These are phyloP conservation scores for Salarias fasciatus DNA, from an alignment of 2,797 vertebrate species.

Conservation along the genomic window DNA sequence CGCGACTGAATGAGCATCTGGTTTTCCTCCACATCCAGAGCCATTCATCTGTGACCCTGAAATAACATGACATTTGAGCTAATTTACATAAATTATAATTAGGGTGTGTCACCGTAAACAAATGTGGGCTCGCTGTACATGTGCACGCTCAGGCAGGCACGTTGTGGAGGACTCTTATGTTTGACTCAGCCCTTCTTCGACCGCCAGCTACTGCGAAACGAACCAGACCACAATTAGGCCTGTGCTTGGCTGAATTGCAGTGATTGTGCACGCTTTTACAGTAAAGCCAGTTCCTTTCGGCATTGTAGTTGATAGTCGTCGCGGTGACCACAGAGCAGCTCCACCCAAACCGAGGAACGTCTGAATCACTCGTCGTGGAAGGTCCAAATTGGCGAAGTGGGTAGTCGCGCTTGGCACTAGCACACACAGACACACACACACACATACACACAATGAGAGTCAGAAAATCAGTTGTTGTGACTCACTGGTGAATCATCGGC, in stretches of 20 bases:
- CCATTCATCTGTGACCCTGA: constrained; percentile 27
- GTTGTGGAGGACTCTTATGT: constrained; percentile 4
- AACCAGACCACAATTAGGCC: constrained; percentile 17
- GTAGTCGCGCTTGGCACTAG: constrained; percentile 39
- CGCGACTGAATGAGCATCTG: constrained; percentile 20
- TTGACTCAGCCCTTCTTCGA: constrained; percentile 24
- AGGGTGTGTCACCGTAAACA: constrained; percentile 6
- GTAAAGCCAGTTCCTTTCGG: constrained; percentile 33
- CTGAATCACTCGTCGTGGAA: constrained; percentile 76
- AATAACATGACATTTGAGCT: constrained; percentile 18
- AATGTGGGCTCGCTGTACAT: constrained; percentile 11
- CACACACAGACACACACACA: constrained; percentile 31
- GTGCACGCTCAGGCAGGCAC: background rate
- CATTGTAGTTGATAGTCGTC: constrained; percentile 36
- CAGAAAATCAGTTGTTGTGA: constrained; percentile 57
- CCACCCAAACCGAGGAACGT: constrained; percentile 72
- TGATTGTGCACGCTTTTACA: constrained; percentile 38
- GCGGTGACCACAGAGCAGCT: constrained; percentile 71
- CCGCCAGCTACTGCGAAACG: constrained; percentile 29
- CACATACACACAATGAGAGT: constrained; percentile 17
- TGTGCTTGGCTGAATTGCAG: constrained; percentile 38
- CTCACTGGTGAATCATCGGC: constrained; percentile 64
- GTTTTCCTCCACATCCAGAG: constrained; percentile 17
- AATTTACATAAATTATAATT: constrained; percentile 31
- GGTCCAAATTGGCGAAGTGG: constrained; percentile 61